Evolutionary conservation across 2,888 invertebrate genomes (phyloP).

Genomic region (Antheraea yamamai): DNA sequence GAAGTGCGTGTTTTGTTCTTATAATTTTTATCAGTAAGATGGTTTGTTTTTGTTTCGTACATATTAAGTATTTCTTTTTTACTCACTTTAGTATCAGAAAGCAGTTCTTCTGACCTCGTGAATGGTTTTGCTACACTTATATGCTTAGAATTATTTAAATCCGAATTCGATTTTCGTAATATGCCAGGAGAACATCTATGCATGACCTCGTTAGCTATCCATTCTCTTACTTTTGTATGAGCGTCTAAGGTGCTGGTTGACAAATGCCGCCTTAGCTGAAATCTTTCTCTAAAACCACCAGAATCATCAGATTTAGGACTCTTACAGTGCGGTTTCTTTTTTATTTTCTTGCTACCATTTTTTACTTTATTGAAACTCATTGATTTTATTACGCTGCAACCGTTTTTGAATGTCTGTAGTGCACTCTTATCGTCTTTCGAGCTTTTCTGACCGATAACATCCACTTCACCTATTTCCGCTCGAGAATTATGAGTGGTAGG

Average conservation of each 20-base stretch:
- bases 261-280: constrained; percentile 86
- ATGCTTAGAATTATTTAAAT: constrained; percentile 58
- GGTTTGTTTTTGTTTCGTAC: constrained; percentile 46
- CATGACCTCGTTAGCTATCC: constrained; percentile 91
- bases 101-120: constrained; percentile 73
- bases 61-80: constrained; percentile 50
- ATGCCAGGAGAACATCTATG: constrained; percentile 87
- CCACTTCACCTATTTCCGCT: constrained; percentile 77
- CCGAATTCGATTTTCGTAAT: constrained; percentile 78
- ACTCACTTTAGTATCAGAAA: constrained; percentile 60
- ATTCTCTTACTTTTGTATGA: constrained; percentile 92
- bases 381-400: constrained; percentile 83
- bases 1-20: constrained; percentile 61
- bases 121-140: constrained; percentile 57
- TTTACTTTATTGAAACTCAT: constrained; percentile 79
- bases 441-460: constrained; percentile 73
- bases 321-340: constrained; percentile 80
- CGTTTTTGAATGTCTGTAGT: constrained; percentile 72
- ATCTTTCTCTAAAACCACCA: constrained; percentile 82
- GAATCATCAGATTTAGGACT: constrained; percentile 81
- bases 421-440: constrained; percentile 72
- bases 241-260: constrained; percentile 92
- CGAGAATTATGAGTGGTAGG: constrained; percentile 73
- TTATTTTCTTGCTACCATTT: constrained; percentile 75
- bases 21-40: constrained; percentile 47